These are phyloP conservation scores for Falco columbarius DNA, from an alignment of 2,797 vertebrate species.

Conservation along the genomic window DNA sequence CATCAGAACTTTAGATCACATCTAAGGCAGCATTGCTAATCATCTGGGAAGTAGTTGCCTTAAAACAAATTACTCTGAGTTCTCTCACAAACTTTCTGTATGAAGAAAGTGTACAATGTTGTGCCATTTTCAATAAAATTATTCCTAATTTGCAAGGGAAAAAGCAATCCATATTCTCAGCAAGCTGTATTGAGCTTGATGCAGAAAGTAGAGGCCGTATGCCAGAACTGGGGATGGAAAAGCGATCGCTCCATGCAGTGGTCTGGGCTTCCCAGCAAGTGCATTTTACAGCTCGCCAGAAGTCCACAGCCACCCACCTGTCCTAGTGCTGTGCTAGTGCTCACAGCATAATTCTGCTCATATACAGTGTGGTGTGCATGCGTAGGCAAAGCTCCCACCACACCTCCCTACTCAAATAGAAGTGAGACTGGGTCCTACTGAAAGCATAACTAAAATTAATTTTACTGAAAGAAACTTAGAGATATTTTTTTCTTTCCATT, in stretches of 20 bases:
- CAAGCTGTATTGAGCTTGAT: background rate
- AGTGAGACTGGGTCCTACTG: background rate
- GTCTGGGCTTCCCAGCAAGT: background rate
- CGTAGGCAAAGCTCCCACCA: background rate
- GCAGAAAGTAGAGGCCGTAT: background rate
- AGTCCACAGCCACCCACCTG: rapidly evolving
- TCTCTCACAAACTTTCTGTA: background rate
- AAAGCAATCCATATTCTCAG: background rate
- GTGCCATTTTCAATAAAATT: background rate
- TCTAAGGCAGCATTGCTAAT: background rate
- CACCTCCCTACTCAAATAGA: background rate
- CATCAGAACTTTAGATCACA: background rate
- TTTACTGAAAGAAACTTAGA: background rate
- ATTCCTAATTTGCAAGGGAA: background rate
- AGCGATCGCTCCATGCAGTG: background rate
- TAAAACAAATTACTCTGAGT: background rate
- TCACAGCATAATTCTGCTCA: background rate
- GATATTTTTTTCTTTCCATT: background rate
- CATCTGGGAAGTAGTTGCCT: background rate
- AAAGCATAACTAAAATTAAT: background rate
- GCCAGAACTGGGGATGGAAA: background rate
- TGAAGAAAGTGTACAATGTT: background rate
- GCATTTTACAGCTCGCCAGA: rapidly evolving
- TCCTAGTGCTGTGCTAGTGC: background rate
- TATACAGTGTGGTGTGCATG: rapidly evolving